A percentile compares a stretch with the other conserved stretches of the same genome.
phyloP scores from a whole-genome alignment of 2,113 vertebrate genomes.

The Phoenicopterus ruber region DNA sequence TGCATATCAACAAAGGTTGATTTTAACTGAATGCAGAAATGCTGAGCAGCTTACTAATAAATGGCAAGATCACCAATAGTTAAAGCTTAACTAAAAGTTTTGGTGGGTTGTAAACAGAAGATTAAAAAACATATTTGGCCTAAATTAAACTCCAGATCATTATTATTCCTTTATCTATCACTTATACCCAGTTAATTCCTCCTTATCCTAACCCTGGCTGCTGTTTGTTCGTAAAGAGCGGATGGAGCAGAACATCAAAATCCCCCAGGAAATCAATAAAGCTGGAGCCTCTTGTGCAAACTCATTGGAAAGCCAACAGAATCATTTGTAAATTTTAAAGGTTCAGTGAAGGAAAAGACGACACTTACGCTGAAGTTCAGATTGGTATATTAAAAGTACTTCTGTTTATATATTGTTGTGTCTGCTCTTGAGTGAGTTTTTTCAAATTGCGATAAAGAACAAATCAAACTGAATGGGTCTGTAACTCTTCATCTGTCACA shows the following conservation, averaged over 20 bases:
- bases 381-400: neutral
- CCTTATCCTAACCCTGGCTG: neutral
- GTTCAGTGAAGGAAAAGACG: neutral
- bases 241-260: neutral
- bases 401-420: neutral
- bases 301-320: neutral
- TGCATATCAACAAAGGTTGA: neutral
- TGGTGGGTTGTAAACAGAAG: neutral
- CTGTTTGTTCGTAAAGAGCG: neutral
- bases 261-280: neutral
- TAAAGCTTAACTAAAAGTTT: neutral
- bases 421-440: neutral
- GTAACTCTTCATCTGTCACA: neutral
- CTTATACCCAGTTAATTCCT: neutral
- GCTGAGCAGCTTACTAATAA: neutral
- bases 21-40: neutral
- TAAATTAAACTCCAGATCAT: neutral
- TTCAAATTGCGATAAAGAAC: constrained; percentile 9
- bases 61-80: neutral
- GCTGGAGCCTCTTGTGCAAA: neutral
- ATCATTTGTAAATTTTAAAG: neutral
- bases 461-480: constrained; percentile 9
- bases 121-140: neutral
- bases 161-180: neutral
- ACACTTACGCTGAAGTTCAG: neutral